These are phyloP conservation scores for Eulemur rubriventer DNA, from an alignment of 2,797 vertebrate species.

Conservation along the genomic window DNA sequence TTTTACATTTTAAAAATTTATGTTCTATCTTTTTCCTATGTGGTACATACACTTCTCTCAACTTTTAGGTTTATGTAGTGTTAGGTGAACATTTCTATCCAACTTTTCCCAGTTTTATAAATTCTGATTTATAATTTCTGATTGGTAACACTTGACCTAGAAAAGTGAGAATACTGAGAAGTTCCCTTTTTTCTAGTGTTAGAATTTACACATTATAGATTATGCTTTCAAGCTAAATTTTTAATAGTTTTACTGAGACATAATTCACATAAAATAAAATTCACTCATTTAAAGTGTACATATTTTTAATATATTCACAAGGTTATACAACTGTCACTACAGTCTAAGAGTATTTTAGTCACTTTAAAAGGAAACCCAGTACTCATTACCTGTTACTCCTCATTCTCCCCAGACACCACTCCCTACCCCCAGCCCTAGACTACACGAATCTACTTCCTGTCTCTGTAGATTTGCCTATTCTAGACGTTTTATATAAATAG, in stretches of 20 bases:
- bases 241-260: neutral
- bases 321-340: neutral
- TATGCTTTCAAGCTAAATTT: neutral
- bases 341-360: slow-evolving; percentile 23
- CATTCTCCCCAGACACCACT: neutral
- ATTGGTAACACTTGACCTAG: neutral
- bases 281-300: neutral
- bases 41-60: neutral
- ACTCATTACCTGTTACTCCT: neutral
- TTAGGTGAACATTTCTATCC: neutral
- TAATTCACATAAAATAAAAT: neutral
- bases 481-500: neutral
- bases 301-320: slow-evolving; percentile 24
- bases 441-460: neutral
- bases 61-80: neutral
- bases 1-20: slow-evolving; percentile 26
- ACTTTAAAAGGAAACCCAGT: slow-evolving; percentile 31
- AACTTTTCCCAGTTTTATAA: neutral
- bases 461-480: neutral
- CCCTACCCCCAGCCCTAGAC: neutral
- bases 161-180: neutral
- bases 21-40: neutral
- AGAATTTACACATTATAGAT: neutral
- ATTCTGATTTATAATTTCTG: neutral
- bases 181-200: neutral